These are phyloP conservation scores for Cochlearius cochlearius DNA, from an alignment of 2,113 vertebrate genomes.

Conservation along the genomic window DNA sequence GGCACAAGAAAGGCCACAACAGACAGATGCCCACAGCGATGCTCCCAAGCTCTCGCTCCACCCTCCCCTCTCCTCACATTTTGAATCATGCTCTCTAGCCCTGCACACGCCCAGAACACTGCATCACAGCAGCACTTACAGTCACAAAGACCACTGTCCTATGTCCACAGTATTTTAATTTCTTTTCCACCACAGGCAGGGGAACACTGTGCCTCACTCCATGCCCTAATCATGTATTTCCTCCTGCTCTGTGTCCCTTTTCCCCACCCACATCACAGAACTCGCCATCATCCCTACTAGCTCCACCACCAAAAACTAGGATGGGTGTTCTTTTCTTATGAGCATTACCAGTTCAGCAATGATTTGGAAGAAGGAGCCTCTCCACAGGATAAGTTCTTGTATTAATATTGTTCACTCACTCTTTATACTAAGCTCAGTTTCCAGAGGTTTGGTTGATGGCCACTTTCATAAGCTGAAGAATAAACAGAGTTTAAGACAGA, in stretches of 20 bases:
- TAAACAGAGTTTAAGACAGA: slow-evolving; percentile 14
- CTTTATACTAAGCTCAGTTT: background rate
- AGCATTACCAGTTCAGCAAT: background rate
- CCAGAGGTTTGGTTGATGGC: background rate
- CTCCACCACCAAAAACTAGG: background rate
- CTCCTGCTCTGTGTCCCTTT: background rate
- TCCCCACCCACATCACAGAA: background rate
- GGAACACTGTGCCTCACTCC: background rate
- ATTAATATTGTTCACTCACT: background rate
- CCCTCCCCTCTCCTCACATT: background rate
- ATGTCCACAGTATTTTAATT: background rate
- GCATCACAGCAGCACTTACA: background rate
- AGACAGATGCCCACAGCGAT: background rate
- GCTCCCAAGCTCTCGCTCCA: background rate
- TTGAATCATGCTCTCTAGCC: background rate
- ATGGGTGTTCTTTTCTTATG: background rate
- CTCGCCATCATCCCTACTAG: background rate
- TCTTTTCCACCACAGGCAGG: background rate
- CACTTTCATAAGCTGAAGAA: slow-evolving; percentile 19
- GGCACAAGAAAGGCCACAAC: background rate
- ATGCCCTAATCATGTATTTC: accelerated
- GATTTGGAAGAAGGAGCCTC: background rate
- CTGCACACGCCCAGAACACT: background rate
- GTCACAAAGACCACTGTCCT: background rate
- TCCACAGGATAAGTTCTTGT: background rate